Percentiles rank a stretch among this genome's conserved stretches.
Conservation (phyloP, 2,888 invertebrate species). For the Cantharis flavilabris region DNA sequence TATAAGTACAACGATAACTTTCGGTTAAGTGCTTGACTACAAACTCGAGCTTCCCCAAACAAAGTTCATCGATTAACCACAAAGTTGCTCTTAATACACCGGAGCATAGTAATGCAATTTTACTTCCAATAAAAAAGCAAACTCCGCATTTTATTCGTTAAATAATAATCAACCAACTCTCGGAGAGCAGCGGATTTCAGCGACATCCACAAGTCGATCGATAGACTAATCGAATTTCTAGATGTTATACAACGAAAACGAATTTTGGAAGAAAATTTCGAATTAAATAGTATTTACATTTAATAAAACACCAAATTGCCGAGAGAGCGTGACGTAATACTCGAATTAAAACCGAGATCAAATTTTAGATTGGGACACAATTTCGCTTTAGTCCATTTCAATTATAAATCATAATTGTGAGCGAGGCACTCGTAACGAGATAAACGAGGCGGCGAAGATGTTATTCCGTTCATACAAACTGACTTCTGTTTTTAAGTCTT, state of each 20-base stretch:
- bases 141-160: background rate
- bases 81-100: background rate
- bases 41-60: background rate
- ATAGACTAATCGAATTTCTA: background rate
- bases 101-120: background rate
- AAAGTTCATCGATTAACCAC: background rate
- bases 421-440: background rate
- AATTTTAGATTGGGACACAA: background rate
- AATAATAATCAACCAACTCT: background rate
- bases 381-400: background rate
- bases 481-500: background rate
- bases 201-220: background rate
- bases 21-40: background rate
- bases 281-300: background rate
- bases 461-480: background rate
- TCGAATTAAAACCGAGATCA: background rate
- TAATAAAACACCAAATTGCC: background rate
- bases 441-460: background rate
- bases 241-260: background rate
- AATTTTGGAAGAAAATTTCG: background rate
- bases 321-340: background rate
- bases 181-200: background rate
- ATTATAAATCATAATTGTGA: slow-evolving; percentile 2
- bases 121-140: background rate
- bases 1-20: background rate